Percentiles rank a stretch among this genome's conserved stretches.
Conservation (phyloP, 2,113 vertebrate species). For the Oceanodroma tethys region DNA sequence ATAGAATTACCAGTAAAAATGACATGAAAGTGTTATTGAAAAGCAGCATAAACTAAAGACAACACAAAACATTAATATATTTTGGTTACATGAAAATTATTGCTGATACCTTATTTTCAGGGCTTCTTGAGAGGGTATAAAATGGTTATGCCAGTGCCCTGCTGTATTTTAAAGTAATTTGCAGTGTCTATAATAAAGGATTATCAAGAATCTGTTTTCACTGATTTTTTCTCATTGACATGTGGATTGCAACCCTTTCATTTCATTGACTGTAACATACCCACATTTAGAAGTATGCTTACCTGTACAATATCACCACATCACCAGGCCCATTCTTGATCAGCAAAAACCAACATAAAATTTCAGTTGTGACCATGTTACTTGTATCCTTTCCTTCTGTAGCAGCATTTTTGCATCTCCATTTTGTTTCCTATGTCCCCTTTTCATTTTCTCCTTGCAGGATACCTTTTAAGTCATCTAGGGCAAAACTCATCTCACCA, state of each 20-base stretch:
- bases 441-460: background rate
- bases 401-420: background rate
- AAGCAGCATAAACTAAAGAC: background rate
- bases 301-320: background rate
- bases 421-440: background rate
- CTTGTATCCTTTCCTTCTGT: background rate
- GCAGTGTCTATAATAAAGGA: background rate
- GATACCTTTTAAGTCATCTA: background rate
- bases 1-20: background rate
- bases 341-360: background rate
- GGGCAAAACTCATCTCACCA: background rate
- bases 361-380: background rate
- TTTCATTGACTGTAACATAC: background rate
- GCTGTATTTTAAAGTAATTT: background rate
- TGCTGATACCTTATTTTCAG: background rate
- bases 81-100: background rate
- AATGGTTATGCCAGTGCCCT: background rate
- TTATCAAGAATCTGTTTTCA: background rate
- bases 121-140: background rate
- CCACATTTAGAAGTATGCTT: background rate
- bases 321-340: background rate
- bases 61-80: background rate
- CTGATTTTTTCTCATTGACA: background rate
- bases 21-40: background rate
- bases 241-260: background rate